A percentile compares a stretch with the other conserved stretches of the same genome.
Conservation (phyloP, 2,797 vertebrate species). For the Picus viridis region DNA sequence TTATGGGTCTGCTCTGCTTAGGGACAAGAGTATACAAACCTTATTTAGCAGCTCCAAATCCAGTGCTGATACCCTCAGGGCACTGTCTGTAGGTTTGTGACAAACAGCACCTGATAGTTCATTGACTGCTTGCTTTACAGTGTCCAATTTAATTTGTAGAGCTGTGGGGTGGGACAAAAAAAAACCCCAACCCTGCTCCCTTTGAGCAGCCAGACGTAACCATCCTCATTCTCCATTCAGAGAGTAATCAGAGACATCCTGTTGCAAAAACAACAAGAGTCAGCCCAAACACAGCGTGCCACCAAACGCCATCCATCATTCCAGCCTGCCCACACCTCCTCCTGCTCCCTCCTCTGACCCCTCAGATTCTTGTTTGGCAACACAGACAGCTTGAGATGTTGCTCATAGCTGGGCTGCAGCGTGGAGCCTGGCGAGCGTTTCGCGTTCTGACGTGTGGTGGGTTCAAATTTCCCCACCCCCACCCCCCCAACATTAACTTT, state of each 20-base stretch:
- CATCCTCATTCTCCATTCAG: conserved; percentile 17
- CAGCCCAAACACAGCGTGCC: conserved; percentile 37
- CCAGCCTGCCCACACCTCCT: background rate
- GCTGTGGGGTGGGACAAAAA: background rate
- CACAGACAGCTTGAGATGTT: conserved; percentile 35
- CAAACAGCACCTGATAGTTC: background rate
- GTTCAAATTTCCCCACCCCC: too few relatives aligned
- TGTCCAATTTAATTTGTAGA: conserved; percentile 9
- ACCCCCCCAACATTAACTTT: too few relatives aligned
- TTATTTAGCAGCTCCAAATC: background rate
- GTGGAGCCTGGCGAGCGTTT: background rate
- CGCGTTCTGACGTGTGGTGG: background rate
- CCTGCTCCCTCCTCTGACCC: conserved; percentile 17
- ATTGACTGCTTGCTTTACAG: background rate
- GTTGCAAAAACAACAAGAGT: conserved; percentile 43
- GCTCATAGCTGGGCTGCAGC: background rate
- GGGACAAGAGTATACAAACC: background rate
- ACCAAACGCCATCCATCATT: conserved; percentile 27
- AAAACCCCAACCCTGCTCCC: background rate
- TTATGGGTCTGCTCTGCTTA: background rate
- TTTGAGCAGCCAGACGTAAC: conserved; percentile 41
- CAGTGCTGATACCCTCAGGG: background rate
- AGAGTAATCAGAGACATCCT: conserved; percentile 57
- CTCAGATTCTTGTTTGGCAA: conserved; percentile 45
- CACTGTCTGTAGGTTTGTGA: background rate